Evolutionary conservation across 1,140 invertebrate species (phyloP).

Genomic region (Hyles vespertilio): DNA sequence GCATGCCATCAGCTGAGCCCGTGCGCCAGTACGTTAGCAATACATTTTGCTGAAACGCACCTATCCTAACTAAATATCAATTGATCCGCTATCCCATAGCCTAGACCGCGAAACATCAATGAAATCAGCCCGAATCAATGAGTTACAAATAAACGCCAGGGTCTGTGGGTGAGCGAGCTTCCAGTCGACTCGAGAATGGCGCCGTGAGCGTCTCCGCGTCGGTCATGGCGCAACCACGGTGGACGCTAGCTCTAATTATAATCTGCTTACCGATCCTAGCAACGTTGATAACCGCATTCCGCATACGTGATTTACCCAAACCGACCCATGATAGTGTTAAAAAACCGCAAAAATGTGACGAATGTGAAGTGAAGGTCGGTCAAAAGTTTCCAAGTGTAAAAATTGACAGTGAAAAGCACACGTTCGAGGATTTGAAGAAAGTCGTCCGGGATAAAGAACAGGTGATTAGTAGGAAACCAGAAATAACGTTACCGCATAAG

Average conservation of each 20-base stretch:
- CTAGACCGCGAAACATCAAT: slow-evolving; percentile 46
- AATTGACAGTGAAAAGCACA: slow-evolving; percentile 50
- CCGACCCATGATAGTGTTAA: slow-evolving; percentile 40
- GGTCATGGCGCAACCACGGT: slow-evolving; percentile 63
- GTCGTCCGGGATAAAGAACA: slow-evolving; percentile 40
- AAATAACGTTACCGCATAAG: slow-evolving; percentile 21
- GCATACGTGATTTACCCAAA: slow-evolving; percentile 62
- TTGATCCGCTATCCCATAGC: slow-evolving; percentile 29
- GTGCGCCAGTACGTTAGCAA: slow-evolving; percentile 55
- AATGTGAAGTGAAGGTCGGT: slow-evolving; percentile 61
- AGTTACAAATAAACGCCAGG: slow-evolving; percentile 54
- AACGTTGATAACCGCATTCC: slow-evolving; percentile 70
- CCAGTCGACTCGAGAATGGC: slow-evolving; percentile 63
- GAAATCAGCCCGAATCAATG: slow-evolving; percentile 41
- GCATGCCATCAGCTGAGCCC: slow-evolving; percentile 56
- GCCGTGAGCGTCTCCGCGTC: slow-evolving; percentile 59
- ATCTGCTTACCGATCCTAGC: slow-evolving; percentile 60
- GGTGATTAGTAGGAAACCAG: slow-evolving; percentile 23
- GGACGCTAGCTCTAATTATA: slow-evolving; percentile 66
- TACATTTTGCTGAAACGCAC: slow-evolving; percentile 50
- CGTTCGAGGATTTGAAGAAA: slow-evolving; percentile 47
- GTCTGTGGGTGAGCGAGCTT: slow-evolving; percentile 38
- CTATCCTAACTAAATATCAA: slow-evolving; percentile 46
- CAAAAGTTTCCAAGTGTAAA: slow-evolving; percentile 49
- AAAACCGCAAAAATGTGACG: slow-evolving; percentile 57